A percentile compares a stretch with the other conserved stretches of the same genome.
phyloP scores from a whole-genome alignment of 2,113 vertebrate genomes.

The Chinchilla lanigera region DNA sequence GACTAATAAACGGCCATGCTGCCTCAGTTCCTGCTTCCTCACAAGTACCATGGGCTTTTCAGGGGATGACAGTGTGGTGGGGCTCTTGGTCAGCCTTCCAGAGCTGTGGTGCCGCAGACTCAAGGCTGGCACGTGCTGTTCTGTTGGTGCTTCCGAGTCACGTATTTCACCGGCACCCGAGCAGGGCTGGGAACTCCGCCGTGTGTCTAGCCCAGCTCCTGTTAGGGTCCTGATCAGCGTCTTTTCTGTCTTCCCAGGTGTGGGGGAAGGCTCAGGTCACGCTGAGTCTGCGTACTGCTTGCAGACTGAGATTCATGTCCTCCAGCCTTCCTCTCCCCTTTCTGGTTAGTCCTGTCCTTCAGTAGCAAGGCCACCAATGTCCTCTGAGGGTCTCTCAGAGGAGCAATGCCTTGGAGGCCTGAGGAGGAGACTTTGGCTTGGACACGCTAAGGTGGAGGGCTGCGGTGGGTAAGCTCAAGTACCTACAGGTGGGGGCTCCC shows the following conservation, averaged over 20 bases:
- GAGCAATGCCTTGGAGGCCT: neutral
- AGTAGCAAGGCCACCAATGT: neutral
- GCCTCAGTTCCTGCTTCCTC: conserved; percentile 2
- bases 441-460: neutral
- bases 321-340: neutral
- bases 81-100: neutral
- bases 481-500: neutral
- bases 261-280: neutral
- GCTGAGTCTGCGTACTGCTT: neutral
- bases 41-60: neutral
- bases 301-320: neutral
- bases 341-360: neutral
- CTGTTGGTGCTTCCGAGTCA: neutral
- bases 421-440: neutral
- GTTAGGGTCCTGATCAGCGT: neutral
- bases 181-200: neutral
- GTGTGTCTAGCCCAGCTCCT: neutral
- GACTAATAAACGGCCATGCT: conserved; percentile 76
- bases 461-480: neutral
- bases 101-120: no score
- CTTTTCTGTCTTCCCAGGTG: neutral
- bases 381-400: neutral
- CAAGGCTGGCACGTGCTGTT: neutral
- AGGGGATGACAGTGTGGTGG: neutral
- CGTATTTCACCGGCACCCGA: neutral